Conservation (phyloP, 92 coral and sea anemone genomes). For the Palythoa grandiflora region DNA sequence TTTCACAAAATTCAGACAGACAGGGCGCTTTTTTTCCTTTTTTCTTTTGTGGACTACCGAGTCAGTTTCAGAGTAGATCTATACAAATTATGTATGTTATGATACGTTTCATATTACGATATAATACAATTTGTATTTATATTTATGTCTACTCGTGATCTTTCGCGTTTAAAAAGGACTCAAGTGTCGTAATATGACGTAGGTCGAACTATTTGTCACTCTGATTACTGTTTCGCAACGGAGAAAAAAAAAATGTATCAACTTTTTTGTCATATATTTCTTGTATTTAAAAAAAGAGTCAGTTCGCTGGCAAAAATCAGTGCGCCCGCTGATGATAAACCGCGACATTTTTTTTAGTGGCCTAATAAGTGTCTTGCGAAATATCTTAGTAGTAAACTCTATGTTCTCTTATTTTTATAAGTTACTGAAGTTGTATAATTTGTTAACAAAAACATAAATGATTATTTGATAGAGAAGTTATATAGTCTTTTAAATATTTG, state of each 20-base stretch:
- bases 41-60: not conserved
- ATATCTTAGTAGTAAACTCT: not conserved
- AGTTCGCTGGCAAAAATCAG: too few species aligned
- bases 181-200: not conserved
- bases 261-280: too few species aligned
- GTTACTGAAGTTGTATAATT: too few species aligned
- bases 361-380: not conserved
- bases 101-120: not conserved
- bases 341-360: too few species aligned
- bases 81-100: not conserved
- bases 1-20: too few species aligned
- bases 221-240: not conserved
- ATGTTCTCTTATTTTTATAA: not conserved
- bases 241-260: too few species aligned
- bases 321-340: too few species aligned
- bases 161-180: not conserved
- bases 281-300: too few species aligned
- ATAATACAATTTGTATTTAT: conserved; percentile 1
- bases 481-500: too few species aligned
- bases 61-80: conserved; percentile 9
- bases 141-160: not conserved
- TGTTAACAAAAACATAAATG: too few species aligned
- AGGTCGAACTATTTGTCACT: not conserved
- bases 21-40: not conserved
- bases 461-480: too few species aligned